Evolutionary conservation across 2,888 invertebrate genomes (phyloP), one percentile per base, ranked within the genome.

Genomic region (Actias luna): DNA sequence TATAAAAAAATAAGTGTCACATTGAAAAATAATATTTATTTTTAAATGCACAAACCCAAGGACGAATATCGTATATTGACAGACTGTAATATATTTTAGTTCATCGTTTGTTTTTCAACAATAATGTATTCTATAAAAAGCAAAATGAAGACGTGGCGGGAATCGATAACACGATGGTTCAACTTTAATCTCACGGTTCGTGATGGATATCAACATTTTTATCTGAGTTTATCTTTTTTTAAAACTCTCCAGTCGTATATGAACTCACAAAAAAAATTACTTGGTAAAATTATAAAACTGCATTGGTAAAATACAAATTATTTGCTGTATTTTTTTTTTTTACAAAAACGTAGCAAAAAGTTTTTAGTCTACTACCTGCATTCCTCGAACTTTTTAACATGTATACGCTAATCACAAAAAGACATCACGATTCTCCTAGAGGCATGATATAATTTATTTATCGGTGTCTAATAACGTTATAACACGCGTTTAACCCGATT

Each of bases 401-500:
- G n/a, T 29, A 29, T 55, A 5, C 2, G 42, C 31, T 62, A 62
- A 62, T 61, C 5, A 61, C 22, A 58, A 58, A 58, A 58, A 62
- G 50, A 58, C 39, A 42, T 42, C 55, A 55, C 55, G 55, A 33
- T 67, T 64, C 64, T 68, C 36, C 59, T 57, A 52, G 31, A 36
- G 62, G 64, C 61, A 39, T 58, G 57, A 58, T 57, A 42, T 58
- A 63, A 55, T 55, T 61, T 65, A 60, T 61, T 63, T 58, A 35
- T 62, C 22, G 31, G 31, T 31, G 57, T 58, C 22, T 42, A 55
- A 27, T 63, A 69, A 67, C 68, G 65, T 67, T 65, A 62, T 31
- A 65, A 65, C 65, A 70, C 64, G 42, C 42, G 61, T 42, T 39
- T 65, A 66, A 66, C 71, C 66, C 71, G 74, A 69, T 73, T 75